phyloP scores from a whole-genome alignment of 1,140 invertebrate genomes.

The Procambarus clarkii region DNA sequence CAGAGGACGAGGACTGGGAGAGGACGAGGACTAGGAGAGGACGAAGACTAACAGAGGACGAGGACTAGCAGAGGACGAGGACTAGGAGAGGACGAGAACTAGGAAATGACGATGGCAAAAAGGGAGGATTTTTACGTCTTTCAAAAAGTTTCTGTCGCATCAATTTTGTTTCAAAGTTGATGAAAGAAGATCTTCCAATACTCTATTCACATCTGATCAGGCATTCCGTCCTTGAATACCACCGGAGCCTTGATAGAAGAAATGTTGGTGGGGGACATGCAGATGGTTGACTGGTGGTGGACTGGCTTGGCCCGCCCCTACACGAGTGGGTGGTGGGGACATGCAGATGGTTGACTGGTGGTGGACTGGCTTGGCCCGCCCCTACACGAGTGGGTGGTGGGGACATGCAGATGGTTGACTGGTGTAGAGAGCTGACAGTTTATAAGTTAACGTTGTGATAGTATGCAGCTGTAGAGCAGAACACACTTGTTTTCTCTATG shows the following conservation, averaged over 20 bases:
- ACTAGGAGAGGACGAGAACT: neutral
- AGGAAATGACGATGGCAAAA: too few species aligned
- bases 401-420: neutral
- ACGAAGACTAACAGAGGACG: too few species aligned
- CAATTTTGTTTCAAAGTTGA: constrained; percentile 52
- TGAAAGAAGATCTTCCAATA: constrained; percentile 37
- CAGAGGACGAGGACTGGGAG: too few species aligned
- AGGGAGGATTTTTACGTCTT: constrained; percentile 34
- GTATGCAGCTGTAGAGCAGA: too few species aligned
- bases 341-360: neutral
- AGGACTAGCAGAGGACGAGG: too few species aligned
- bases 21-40: neutral
- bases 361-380: too few species aligned
- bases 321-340: neutral
- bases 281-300: neutral
- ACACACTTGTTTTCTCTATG: too few species aligned
- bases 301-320: too few species aligned
- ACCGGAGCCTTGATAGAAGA: constrained; percentile 26
- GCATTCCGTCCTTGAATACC: neutral
- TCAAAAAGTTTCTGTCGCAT: constrained; percentile 46
- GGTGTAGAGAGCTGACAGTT: neutral
- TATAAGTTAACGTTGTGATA: too few species aligned
- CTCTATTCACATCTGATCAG: constrained; percentile 42
- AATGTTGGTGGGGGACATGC: constrained; percentile 11
- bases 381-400: neutral